Percentiles rank a stretch among this genome's conserved stretches.
Conservation (phyloP, 2,888 invertebrate species). For the Pseudococcus longispinus region DNA sequence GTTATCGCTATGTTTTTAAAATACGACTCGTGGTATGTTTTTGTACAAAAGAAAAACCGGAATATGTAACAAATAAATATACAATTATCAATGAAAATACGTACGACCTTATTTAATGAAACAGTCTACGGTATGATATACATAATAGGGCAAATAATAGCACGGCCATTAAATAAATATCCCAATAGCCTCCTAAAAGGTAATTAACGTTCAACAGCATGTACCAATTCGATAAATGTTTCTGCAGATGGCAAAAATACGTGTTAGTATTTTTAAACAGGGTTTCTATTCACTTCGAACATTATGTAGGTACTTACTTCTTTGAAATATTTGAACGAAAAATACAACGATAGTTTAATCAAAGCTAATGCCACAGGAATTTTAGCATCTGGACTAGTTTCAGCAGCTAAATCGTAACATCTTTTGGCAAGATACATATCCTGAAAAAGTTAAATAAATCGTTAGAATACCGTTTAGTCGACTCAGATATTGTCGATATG, state of each 20-base stretch:
- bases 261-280: not conserved
- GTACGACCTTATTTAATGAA: constrained; percentile 9
- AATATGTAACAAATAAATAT: not conserved
- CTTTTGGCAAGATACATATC: constrained; percentile 96
- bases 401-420: constrained; percentile 94
- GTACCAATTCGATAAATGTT: constrained; percentile 63
- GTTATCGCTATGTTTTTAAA: not conserved
- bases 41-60: not conserved
- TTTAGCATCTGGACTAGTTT: constrained; percentile 90
- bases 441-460: constrained; percentile 61
- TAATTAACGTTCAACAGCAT: constrained; percentile 74
- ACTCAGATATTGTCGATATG: not conserved
- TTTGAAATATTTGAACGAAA: constrained; percentile 75
- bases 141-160: constrained; percentile 82
- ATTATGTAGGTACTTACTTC: constrained; percentile 67
- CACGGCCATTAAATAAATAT: constrained; percentile 85
- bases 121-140: constrained; percentile 72
- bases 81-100: not conserved
- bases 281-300: not conserved
- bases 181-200: constrained; percentile 87
- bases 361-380: constrained; percentile 92
- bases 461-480: not conserved
- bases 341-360: constrained; percentile 79
- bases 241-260: constrained; percentile 64
- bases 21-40: not conserved